Percentiles rank a stretch among this genome's conserved stretches.
phyloP scores from a whole-genome alignment of 1,140 invertebrate genomes.

The Pinna nobilis region DNA sequence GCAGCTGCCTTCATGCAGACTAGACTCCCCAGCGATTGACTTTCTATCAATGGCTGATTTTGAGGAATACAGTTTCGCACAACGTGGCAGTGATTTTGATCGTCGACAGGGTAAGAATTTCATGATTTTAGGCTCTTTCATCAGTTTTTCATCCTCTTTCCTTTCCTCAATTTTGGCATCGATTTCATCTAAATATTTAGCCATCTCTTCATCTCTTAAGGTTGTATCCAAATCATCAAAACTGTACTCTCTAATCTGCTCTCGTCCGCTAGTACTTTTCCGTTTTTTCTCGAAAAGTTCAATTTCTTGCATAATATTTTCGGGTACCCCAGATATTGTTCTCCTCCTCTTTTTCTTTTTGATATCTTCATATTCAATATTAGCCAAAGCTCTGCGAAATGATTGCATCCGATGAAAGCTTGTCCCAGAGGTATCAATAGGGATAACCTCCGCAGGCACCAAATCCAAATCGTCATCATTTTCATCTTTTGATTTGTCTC shows the following conservation, averaged over 20 bases:
- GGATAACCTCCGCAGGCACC: slow-evolving; percentile 59
- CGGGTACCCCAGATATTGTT: slow-evolving; percentile 63
- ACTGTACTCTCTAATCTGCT: slow-evolving; percentile 55
- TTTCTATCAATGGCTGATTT: slow-evolving; percentile 23
- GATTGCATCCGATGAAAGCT: slow-evolving; percentile 67
- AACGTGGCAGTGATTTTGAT: slow-evolving; percentile 64
- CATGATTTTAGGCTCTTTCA: slow-evolving; percentile 59
- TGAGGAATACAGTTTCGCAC: slow-evolving; percentile 49
- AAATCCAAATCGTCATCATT: slow-evolving; percentile 45
- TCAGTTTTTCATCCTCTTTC: slow-evolving; percentile 54
- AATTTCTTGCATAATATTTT: slow-evolving; percentile 66
- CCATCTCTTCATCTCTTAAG: slow-evolving; percentile 57
- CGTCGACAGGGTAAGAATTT: slow-evolving; percentile 67
- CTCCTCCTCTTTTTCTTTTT: slow-evolving; percentile 54
- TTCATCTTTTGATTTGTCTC: slow-evolving; percentile 29
- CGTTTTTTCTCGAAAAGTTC: slow-evolving; percentile 61
- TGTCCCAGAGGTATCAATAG: slow-evolving; percentile 66
- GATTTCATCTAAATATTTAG: slow-evolving; percentile 65
- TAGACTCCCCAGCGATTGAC: slow-evolving; percentile 19
- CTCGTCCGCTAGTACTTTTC: slow-evolving; percentile 39
- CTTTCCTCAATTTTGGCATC: slow-evolving; percentile 66
- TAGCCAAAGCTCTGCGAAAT: slow-evolving; percentile 49
- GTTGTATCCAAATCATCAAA: slow-evolving; percentile 61
- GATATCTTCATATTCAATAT: slow-evolving; percentile 39
- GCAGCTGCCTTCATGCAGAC: slow-evolving; percentile 44